phyloP scores from a whole-genome alignment of 1,140 invertebrate species.

The Idris sp. region DNA sequence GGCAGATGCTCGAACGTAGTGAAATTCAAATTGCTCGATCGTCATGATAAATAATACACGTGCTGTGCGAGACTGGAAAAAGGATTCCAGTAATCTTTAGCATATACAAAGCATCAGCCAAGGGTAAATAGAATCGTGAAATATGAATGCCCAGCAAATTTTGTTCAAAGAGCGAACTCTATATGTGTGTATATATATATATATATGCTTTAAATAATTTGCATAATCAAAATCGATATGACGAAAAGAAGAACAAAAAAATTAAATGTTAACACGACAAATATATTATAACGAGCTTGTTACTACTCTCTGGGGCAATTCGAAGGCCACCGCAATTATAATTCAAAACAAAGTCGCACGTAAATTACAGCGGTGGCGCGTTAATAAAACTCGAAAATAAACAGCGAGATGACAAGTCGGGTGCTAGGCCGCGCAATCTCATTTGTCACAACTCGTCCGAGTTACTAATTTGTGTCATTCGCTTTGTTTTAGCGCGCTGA shows the following conservation, averaged over 20 bases:
- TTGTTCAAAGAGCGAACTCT: too few relatives aligned
- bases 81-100: constrained; percentile 52
- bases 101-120: constrained; percentile 28
- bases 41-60: constrained; percentile 58
- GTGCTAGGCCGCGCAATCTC: constrained; percentile 52
- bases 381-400: constrained; percentile 61
- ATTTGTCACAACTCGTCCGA: constrained; percentile 47
- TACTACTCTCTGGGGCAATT: constrained; percentile 19
- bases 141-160: constrained; percentile 42
- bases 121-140: constrained; percentile 36
- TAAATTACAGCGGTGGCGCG: constrained; percentile 46
- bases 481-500: constrained; percentile 44
- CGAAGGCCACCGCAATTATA: constrained; percentile 45
- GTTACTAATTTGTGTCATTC: constrained; percentile 57
- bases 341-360: constrained; percentile 46
- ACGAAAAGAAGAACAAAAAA: too few relatives aligned
- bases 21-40: constrained; percentile 58
- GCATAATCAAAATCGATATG: constrained; percentile 15
- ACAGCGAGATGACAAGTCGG: constrained; percentile 56
- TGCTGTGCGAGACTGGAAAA: constrained; percentile 39
- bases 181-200: too few relatives aligned
- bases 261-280: too few relatives aligned
- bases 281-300: too few relatives aligned
- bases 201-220: background rate
- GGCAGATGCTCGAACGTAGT: constrained; percentile 52